Evolutionary conservation across 64 coral and sea anemone species (phyloP).

Genomic region (Dendronephthya gigantea): DNA sequence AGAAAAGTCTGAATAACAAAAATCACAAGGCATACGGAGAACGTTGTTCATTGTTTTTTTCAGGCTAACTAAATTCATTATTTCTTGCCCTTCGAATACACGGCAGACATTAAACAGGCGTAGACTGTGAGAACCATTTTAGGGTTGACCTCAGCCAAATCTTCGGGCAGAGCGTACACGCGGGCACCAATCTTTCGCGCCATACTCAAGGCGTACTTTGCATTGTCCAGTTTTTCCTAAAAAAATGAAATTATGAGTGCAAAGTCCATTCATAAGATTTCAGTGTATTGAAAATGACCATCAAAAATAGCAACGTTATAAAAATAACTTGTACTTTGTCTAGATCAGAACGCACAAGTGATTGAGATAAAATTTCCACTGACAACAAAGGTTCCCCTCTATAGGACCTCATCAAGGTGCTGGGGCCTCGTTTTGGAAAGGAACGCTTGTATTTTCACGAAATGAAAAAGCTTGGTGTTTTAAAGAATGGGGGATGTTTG

Average conservation of each 20-base stretch:
- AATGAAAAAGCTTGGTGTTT: too few relatives aligned
- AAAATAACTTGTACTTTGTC: too few relatives aligned
- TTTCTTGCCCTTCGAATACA: background rate
- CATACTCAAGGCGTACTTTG: constrained; percentile 74
- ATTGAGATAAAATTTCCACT: too few relatives aligned
- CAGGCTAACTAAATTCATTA: background rate
- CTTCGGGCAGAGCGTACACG: constrained; percentile 83
- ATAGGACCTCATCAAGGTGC: too few relatives aligned
- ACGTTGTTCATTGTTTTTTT: too few relatives aligned
- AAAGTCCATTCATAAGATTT: background rate
- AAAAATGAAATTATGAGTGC: too few relatives aligned
- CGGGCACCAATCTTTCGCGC: constrained; percentile 94
- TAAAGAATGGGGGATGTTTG: too few relatives aligned
- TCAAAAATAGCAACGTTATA: too few relatives aligned
- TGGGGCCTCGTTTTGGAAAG: too few relatives aligned
- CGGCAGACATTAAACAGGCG: constrained; percentile 62
- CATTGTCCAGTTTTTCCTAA: constrained; percentile 75
- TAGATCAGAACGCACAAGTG: too few relatives aligned
- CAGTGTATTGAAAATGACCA: background rate
- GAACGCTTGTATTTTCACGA: too few relatives aligned
- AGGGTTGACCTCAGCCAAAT: constrained; percentile 78
- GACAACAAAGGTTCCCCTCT: too few relatives aligned
- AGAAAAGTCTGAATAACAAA: background rate
- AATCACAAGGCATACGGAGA: background rate
- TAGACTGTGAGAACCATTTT: constrained; percentile 98